Base-by-base conservation (phyloP, 1,140 invertebrate genomes). In the Riptortus pedestris region DNA sequence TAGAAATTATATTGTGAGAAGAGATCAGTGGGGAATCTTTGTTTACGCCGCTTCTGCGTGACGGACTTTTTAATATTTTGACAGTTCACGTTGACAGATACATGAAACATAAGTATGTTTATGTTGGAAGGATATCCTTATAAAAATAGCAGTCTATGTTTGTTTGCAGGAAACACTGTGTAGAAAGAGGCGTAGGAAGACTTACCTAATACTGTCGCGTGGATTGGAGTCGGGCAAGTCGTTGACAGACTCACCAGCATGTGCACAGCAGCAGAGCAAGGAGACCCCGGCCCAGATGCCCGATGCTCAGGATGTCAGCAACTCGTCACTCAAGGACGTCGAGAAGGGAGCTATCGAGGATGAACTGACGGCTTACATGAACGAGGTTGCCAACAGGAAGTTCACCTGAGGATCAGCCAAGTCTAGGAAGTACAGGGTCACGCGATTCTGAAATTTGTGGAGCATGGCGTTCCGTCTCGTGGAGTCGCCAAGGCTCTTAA, bases 321-420 rank as follows among this genome's bases (percentile, higher is more conserved):
- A 77, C 68, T 74, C 72, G 48, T 77, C 75, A 61, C 66, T 77
- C 24, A 73, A 69, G 57, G 73, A 76, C 62, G 70, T 76, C 2
- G 75, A 78, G 62, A 63, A 65, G 12, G 70, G 68, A 1, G 74
- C 71, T 2, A 67, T 77, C 2, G 71, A 74, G 64, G 75, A 75
- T 48, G 76, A 78, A 68, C 66, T 78, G 20, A 72, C 72, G 4
- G 66, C 69, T 18, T 77, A 77, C 67, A 75, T 76, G 72, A 70
- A 70, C 57, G 72, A 74, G 57, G 24, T 24, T 5, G 31, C 31
- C 5, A 38, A 38, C 5, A 38, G 31, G 31, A 7, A 5, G 5
- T 38, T 38, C 31, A 7, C 31, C 31, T 38, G 31, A 38, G 31
- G 5, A 5, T 5, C 5, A 38, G 5, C 14, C 31, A 5, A 38